Evolutionary conservation across 2,888 invertebrate species (phyloP), one percentile per base, ranked within the genome.

Genomic region (Aleiodes testaceus): DNA sequence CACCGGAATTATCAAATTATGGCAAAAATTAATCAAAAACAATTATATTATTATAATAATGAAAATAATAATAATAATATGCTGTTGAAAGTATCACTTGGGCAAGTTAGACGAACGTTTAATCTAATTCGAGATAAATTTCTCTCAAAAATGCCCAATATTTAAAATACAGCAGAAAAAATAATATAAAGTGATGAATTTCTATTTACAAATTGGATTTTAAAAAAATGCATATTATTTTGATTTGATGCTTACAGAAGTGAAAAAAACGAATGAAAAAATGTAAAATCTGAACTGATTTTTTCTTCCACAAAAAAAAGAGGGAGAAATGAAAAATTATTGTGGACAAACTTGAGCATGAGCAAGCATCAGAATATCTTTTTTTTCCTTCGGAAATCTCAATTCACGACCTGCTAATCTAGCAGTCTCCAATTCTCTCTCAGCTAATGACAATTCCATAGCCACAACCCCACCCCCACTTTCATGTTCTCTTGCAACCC

Each of bases 381-480:
- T 94, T 87, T 97, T 97, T 88, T 97, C 97, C 88, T 97, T 97
- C 69, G 97, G 97, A 89, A 97, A 97, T 84, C 97, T 91, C 42
- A 97, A 90, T 85, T 97, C 97, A 69, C 97, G 91, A 0, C 97
- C 97, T 66, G 96, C 96, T 74, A 96, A 91, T 74, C 97, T 90
- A 12, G 96, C 96, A 69, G 93, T 92, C 86, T 95, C 93, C 72
- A 97, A 90, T 88, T 97, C 97, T 74, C 95, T 91, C 87, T 97
- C 96, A 3, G 97, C 95, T 71, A 93, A 91, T 66, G 93, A 92
- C 74, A 97, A 89, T 87, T 97, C 97, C 75, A 93, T 91, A 1
- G 93, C 91, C 64, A 97, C 91, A 67, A 95, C 92, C 0, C 89
- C 88, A 1, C 91, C 90, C 3, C 91, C 90, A 80, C 92, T 92